A percentile compares a stretch with the other conserved stretches of the same genome.
phyloP scores from a whole-genome alignment of 2,797 vertebrate genomes.

The Takifugu rubripes region DNA sequence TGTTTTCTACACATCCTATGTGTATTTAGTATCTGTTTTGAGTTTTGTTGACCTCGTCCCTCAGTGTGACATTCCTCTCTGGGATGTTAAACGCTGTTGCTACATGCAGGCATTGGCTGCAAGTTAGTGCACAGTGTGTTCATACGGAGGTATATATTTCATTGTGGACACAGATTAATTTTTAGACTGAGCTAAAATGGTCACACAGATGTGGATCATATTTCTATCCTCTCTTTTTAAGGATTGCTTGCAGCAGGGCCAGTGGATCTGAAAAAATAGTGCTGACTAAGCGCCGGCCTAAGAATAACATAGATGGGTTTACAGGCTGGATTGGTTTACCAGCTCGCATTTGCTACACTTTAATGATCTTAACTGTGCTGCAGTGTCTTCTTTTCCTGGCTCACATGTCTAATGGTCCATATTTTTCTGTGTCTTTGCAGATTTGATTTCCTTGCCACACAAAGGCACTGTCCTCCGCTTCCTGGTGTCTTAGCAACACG shows the following conservation, averaged over 20 bases:
- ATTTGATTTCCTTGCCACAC: slow-evolving; percentile 19
- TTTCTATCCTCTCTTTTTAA: slow-evolving; percentile 9
- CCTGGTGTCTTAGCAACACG: slow-evolving; percentile 12
- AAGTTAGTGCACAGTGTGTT: neutral
- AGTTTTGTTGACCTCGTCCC: slow-evolving; percentile 3
- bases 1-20: too few species aligned
- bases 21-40: too few species aligned
- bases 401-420: slow-evolving; percentile 15
- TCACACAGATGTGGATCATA: neutral
- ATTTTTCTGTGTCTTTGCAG: slow-evolving; percentile 46
- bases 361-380: slow-evolving; percentile 18
- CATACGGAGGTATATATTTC: too few species aligned
- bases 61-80: slow-evolving; percentile 38
- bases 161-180: slow-evolving; percentile 1
- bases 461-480: slow-evolving; percentile 9
- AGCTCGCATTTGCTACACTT: slow-evolving; percentile 17
- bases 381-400: slow-evolving; percentile 7
- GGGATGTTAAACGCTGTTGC: slow-evolving; percentile 13
- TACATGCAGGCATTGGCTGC: neutral
- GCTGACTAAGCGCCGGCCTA: slow-evolving; percentile 36
- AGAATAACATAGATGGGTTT: slow-evolving; percentile 36
- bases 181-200: too few species aligned
- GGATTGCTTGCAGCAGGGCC: neutral
- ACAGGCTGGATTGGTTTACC: slow-evolving; percentile 34
- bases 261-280: slow-evolving; percentile 12